Evolutionary conservation across 2,888 invertebrate genomes (phyloP).

Genomic region (Sipha maydis): DNA sequence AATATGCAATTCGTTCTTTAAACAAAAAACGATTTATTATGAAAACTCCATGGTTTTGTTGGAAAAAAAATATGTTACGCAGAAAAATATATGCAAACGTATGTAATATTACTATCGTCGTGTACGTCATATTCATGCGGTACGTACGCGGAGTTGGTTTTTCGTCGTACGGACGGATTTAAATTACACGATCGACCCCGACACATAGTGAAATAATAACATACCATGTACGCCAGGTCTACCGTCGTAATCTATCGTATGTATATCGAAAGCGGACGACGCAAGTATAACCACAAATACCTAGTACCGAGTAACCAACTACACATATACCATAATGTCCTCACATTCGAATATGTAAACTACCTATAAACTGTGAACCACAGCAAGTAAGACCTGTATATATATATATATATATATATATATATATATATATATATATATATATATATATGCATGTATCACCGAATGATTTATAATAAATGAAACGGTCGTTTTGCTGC

Average conservation of each 20-base stretch:
- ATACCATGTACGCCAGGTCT: background rate
- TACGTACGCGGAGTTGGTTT: background rate
- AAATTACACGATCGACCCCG: background rate
- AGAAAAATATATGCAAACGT: no score
- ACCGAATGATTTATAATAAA: no score
- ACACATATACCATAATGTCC: background rate
- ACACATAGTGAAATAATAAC: background rate
- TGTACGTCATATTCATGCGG: background rate
- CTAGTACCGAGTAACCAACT: background rate
- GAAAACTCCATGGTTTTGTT: no score
- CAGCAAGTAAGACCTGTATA: background rate
- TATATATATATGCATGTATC: background rate
- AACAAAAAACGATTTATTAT: no score
- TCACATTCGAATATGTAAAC: no score
- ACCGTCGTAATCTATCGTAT: background rate
- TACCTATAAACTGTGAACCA: no score
- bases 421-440: no score
- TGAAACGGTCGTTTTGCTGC: background rate
- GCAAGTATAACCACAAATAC: background rate
- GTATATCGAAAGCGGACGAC: background rate
- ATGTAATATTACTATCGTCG: background rate
- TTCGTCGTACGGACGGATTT: conserved; percentile 16
- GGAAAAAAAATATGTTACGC: no score
- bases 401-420: background rate
- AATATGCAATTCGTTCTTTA: no score